Evolutionary conservation across 1,140 invertebrate species (phyloP), one percentile per base, ranked within the genome.

Genomic region (Eumeta japonica): DNA sequence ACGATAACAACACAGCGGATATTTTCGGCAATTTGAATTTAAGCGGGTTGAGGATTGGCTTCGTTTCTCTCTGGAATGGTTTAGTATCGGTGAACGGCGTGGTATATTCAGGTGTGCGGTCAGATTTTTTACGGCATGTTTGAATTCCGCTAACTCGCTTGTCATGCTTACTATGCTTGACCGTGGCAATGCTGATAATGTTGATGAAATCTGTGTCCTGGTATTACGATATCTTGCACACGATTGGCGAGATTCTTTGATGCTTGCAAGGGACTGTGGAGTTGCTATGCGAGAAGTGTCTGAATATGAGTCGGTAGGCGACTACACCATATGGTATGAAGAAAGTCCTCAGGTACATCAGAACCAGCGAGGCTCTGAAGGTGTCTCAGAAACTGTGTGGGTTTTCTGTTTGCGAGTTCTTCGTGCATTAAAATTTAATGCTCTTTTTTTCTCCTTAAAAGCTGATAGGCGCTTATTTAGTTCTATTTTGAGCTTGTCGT

Each of bases 341-440:
- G 16, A 10, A 41, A 18, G 9, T 41, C 33, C 7, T 35, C 32
- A 4, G 31, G 31, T 15, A 41, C 31, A 7, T 27, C 24, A 10
- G 19, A 15, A 7, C 28, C 34, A 4, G 39, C 35, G 1, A 50
- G 17, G 7, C 28, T 20, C 17, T 19, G 14, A 16, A 55, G 39
- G 18, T 41, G 40, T 10, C 52, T 36, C 18, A 52, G 34, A 19
- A 52, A 46, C 28, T 52, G 52, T 10, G 46, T 49, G 3, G 52
- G 50, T 33, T 46, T 52, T 1, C 41, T 12, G 38, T 52, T 45
- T 15, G 42, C 47, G 10, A 60, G 27, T 27, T 52, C 45, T 29
- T 65, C 47, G n/a, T 32, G 34, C 16, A 52, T 48, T 1, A 65
- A 29, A 1, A 62, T 16, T 5, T 37, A 40, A 1, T 48, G 28